Evolutionary conservation across 2,888 invertebrate species (phyloP).

Genomic region (Hypomecis atomaria): DNA sequence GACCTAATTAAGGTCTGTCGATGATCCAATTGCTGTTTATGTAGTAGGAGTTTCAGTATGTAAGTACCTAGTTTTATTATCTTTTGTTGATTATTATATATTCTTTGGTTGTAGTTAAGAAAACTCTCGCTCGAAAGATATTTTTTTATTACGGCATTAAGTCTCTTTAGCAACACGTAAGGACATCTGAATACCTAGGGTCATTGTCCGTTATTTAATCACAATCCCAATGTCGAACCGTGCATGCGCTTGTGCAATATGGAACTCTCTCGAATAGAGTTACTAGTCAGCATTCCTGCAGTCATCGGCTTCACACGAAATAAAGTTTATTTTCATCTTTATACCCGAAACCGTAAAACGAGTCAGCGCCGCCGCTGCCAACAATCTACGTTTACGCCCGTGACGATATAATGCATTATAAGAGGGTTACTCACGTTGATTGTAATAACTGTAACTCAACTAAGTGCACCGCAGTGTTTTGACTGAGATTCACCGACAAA

Average conservation of each 20-base stretch:
- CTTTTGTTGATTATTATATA: no score
- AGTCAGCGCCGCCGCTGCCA: conserved; percentile 52
- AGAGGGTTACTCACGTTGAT: neutral
- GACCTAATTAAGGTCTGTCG: no score
- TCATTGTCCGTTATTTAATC: neutral
- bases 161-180: no score
- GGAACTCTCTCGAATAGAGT: conserved; percentile 14
- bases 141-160: no score
- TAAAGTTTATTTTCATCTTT: conserved; percentile 62
- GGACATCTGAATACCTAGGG: no score
- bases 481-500: no score
- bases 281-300: conserved; percentile 14
- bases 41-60: no score
- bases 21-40: no score
- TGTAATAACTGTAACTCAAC: neutral
- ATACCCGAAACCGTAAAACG: conserved; percentile 55
- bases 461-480: no score
- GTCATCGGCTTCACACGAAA: conserved; percentile 46
- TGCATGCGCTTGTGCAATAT: conserved; percentile 32
- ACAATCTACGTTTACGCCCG: conserved; percentile 44
- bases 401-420: conserved; percentile 7
- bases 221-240: neutral
- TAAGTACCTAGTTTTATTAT: no score
- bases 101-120: no score
- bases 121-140: no score